Evolutionary conservation across 1,140 invertebrate species (phyloP).

Genomic region (Zaprionus gabonicus): DNA sequence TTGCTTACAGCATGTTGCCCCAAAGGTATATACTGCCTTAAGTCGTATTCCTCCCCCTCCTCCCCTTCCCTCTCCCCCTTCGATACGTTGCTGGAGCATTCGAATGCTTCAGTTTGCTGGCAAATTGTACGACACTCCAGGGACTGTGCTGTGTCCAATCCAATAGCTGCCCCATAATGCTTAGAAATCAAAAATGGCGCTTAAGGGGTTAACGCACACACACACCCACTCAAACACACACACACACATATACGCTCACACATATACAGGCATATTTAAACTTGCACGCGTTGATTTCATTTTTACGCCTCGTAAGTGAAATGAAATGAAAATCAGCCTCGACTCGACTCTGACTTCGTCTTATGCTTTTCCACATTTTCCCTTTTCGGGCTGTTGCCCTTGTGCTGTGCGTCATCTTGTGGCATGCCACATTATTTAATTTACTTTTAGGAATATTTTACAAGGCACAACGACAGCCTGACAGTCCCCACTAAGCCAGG

Average conservation of each 20-base stretch:
- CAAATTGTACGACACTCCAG: slow-evolving; percentile 79
- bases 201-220: slow-evolving; percentile 67
- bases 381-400: background rate
- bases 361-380: slow-evolving; percentile 1
- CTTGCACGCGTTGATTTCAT: slow-evolving; percentile 64
- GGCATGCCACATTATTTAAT: slow-evolving; percentile 81
- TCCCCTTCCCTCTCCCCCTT: background rate
- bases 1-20: slow-evolving; percentile 39
- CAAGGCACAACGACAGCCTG: slow-evolving; percentile 46
- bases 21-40: slow-evolving; percentile 63
- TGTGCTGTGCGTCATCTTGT: slow-evolving; percentile 58
- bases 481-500: slow-evolving; percentile 40
- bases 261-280: slow-evolving; percentile 21
- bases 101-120: slow-evolving; percentile 55
- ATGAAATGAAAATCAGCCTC: slow-evolving; percentile 66
- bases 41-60: slow-evolving; percentile 12
- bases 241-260: slow-evolving; percentile 2
- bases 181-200: slow-evolving; percentile 74
- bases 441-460: slow-evolving; percentile 78
- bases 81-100: slow-evolving; percentile 2
- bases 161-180: slow-evolving; percentile 64
- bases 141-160: slow-evolving; percentile 43
- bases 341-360: background rate
- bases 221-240: slow-evolving; percentile 25
- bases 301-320: slow-evolving; percentile 81